These are phyloP conservation scores for Drosophila kanekoi DNA, from an alignment of 2,888 invertebrate genomes.

Conservation along the genomic window DNA sequence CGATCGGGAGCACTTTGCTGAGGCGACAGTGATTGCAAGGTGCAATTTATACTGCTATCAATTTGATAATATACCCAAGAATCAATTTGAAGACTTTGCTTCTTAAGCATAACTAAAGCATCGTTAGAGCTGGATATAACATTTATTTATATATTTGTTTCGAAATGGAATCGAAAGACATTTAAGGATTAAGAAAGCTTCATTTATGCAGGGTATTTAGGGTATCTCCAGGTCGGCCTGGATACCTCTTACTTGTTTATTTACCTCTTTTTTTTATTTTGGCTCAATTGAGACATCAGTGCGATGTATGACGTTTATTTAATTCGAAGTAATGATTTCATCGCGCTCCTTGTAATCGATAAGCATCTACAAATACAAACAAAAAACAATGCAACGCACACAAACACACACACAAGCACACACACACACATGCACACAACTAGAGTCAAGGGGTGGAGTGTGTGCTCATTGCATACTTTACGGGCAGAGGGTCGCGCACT, in stretches of 20 bases:
- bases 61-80: too few relatives aligned
- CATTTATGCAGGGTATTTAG: not conserved
- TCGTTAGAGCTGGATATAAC: too few relatives aligned
- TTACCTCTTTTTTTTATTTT: slow-evolving; percentile 10
- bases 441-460: not conserved
- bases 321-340: slow-evolving; percentile 84
- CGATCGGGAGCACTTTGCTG: too few relatives aligned
- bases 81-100: too few relatives aligned
- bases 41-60: too few relatives aligned
- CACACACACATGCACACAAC: slow-evolving; percentile 12
- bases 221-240: not conserved
- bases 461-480: slow-evolving; percentile 60
- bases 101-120: too few relatives aligned
- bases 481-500: slow-evolving; percentile 71
- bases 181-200: not conserved
- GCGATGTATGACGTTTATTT: slow-evolving; percentile 84
- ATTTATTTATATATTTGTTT: too few relatives aligned
- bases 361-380: slow-evolving; percentile 75
- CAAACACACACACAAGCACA: slow-evolving; percentile 18
- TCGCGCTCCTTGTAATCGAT: slow-evolving; percentile 83
- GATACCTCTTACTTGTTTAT: slow-evolving; percentile 1
- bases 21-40: too few relatives aligned
- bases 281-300: slow-evolving; percentile 75
- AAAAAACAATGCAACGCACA: slow-evolving; percentile 44
- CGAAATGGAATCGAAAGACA: too few relatives aligned